Conservation (phyloP, 2,888 invertebrate genomes). For the Melipona bicolor region DNA sequence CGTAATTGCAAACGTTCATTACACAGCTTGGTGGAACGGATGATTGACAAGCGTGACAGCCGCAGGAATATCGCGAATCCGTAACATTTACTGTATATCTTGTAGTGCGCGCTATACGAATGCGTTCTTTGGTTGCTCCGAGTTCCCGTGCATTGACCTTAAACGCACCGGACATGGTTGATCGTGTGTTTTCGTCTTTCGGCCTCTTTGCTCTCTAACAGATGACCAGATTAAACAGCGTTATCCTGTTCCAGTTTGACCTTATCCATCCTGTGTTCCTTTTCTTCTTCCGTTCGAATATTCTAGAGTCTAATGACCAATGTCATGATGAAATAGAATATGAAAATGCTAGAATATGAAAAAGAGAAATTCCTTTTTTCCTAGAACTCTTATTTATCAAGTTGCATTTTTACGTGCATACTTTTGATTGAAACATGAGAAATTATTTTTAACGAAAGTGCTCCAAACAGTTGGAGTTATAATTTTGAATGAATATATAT, state of each 20-base stretch:
- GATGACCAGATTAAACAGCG: constrained; percentile 39
- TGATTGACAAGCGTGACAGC: constrained; percentile 62
- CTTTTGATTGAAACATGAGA: neutral
- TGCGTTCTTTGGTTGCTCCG: constrained; percentile 30
- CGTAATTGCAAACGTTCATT: neutral
- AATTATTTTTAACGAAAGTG: neutral
- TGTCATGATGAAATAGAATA: neutral
- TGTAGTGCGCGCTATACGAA: constrained; percentile 32
- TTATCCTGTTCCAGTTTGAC: constrained; percentile 41
- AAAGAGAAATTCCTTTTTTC: neutral
- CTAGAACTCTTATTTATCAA: neutral
- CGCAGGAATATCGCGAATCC: constrained; percentile 45
- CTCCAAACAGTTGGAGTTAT: neutral
- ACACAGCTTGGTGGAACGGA: neutral
- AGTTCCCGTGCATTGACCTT: constrained; percentile 66
- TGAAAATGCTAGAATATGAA: no score
- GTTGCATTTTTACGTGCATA: no score
- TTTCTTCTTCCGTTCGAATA: constrained; percentile 31
- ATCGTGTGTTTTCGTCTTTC: constrained; percentile 57
- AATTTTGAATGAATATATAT: neutral
- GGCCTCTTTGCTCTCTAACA: constrained; percentile 20
- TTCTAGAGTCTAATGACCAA: constrained; percentile 13
- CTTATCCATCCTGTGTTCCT: constrained; percentile 7
- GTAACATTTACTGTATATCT: constrained; percentile 45
- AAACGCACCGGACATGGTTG: constrained; percentile 60